phyloP scores from a whole-genome alignment of 2,888 invertebrate genomes.

The Cephus spinipes region DNA sequence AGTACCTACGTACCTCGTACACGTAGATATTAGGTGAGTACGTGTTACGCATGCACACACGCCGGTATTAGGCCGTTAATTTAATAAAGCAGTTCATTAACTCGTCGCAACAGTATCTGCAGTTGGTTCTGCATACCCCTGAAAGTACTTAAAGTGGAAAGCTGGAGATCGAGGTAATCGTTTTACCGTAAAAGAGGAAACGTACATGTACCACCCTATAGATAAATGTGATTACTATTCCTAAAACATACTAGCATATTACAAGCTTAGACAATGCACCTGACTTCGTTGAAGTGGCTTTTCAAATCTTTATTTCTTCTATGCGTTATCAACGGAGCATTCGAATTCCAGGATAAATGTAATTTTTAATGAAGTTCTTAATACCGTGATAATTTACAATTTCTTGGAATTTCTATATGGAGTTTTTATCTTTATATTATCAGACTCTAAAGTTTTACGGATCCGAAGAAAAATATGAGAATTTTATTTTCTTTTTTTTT shows the following conservation, averaged over 20 bases:
- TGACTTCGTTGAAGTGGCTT: background rate
- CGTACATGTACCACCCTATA: background rate
- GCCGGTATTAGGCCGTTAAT: background rate
- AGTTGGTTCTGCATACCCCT: background rate
- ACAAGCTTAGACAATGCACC: background rate
- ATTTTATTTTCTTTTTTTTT: background rate
- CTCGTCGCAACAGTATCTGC: background rate
- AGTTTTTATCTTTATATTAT: background rate
- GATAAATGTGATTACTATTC: background rate
- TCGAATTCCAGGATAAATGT: background rate
- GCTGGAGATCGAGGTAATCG: background rate
- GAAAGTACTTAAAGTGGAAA: background rate
- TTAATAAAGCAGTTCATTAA: conserved; percentile 6
- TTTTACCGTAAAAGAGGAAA: background rate
- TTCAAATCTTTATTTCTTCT: background rate
- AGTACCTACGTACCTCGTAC: background rate
- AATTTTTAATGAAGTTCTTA: background rate
- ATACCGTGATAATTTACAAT: too few relatives aligned
- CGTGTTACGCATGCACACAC: background rate
- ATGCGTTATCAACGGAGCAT: background rate
- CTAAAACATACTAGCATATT: background rate
- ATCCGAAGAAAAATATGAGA: background rate
- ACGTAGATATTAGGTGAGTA: conserved; percentile 4
- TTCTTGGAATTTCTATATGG: too few relatives aligned
- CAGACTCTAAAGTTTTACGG: background rate